Evolutionary conservation across 1,140 invertebrate species (phyloP).

Genomic region (Cherax destructor): DNA sequence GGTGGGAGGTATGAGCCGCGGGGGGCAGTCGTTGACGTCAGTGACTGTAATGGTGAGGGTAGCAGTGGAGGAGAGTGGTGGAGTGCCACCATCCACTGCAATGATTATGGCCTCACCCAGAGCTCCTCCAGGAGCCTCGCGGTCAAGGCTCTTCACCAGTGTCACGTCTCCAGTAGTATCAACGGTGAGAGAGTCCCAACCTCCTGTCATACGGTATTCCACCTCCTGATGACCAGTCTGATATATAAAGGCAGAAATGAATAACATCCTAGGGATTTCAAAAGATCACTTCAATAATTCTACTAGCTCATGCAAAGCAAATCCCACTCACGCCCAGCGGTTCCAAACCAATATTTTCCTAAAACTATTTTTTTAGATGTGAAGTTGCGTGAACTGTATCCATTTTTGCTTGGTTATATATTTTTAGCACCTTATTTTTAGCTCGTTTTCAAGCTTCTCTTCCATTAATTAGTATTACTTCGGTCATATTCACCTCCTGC

Average conservation of each 20-base stretch:
- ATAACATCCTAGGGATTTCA: too few relatives aligned
- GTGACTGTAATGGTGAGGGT: conserved; percentile 51
- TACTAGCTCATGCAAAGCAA: neutral
- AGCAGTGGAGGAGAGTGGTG: conserved; percentile 61
- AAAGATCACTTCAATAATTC: neutral
- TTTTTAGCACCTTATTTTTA: too few relatives aligned
- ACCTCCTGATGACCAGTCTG: neutral
- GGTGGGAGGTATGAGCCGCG: conserved; percentile 43
- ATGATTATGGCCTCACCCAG: conserved; percentile 34
- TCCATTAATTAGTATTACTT: too few relatives aligned
- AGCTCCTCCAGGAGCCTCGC: neutral
- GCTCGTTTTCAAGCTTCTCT: too few relatives aligned
- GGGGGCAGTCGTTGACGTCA: conserved; percentile 67
- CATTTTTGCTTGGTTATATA: too few relatives aligned
- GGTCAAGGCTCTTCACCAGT: neutral
- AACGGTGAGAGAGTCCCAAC: neutral
- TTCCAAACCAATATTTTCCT: neutral
- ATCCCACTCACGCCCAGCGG: neutral
- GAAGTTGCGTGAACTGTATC: too few relatives aligned
- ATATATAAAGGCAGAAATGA: neutral
- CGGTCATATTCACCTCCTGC: too few relatives aligned
- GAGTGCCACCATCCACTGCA: conserved; percentile 59
- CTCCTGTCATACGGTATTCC: neutral
- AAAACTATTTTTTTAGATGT: too few relatives aligned
- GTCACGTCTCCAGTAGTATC: neutral